A percentile compares a stretch with the other conserved stretches of the same genome.
These are phyloP conservation scores for Pseudoatta argentina DNA, from an alignment of 1,140 invertebrate genomes.

Conservation along the genomic window DNA sequence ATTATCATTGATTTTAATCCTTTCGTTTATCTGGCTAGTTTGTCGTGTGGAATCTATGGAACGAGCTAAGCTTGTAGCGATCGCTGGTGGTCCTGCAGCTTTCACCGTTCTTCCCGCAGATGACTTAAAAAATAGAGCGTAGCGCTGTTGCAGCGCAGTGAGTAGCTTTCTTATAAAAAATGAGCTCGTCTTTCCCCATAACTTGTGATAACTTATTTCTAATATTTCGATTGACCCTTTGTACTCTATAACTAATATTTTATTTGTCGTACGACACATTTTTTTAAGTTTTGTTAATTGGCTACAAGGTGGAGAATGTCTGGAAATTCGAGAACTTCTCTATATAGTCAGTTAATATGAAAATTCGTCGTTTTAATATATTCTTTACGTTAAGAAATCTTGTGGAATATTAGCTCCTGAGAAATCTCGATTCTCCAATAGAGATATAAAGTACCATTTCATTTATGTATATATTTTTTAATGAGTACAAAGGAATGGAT, in stretches of 20 bases:
- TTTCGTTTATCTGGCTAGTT: constrained; percentile 81
- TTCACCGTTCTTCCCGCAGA: constrained; percentile 82
- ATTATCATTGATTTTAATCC: constrained; percentile 73
- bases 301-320: no score
- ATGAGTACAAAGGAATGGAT: constrained; percentile 5
- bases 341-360: no score
- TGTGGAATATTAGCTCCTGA: neutral
- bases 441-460: neutral
- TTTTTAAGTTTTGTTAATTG: no score
- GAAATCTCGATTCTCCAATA: neutral
- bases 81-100: constrained; percentile 80
- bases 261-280: no score
- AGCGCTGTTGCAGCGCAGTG: constrained; percentile 83
- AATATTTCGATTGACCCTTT: constrained; percentile 13
- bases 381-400: neutral
- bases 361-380: neutral
- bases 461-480: neutral
- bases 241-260: neutral
- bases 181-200: neutral
- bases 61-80: constrained; percentile 83
- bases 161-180: constrained; percentile 78
- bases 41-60: constrained; percentile 83
- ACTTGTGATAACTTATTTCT: constrained; percentile 23
- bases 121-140: constrained; percentile 80
- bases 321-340: no score